Conservation (phyloP, 2,113 vertebrate species). For the Meles meles region DNA sequence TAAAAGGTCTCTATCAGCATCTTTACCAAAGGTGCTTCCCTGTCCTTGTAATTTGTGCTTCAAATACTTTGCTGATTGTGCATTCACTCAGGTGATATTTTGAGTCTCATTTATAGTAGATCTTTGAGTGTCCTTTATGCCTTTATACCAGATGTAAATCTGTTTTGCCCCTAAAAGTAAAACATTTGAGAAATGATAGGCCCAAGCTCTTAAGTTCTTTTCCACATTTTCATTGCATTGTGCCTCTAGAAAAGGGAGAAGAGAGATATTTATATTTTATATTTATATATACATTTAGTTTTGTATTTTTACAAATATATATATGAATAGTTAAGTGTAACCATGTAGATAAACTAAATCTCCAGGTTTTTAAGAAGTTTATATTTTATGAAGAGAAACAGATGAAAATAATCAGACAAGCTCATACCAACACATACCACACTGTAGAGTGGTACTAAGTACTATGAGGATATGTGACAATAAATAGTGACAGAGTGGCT, state of each 20-base stretch:
- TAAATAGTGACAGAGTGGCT: neutral
- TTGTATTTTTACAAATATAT: neutral
- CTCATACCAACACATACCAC: neutral
- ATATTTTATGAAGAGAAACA: neutral
- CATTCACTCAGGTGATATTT: constrained; percentile 13
- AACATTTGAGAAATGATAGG: neutral
- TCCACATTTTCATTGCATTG: neutral
- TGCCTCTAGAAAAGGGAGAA: neutral
- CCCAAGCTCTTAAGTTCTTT: neutral
- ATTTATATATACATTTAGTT: neutral
- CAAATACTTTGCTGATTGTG: constrained; percentile 21
- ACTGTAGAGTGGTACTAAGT: neutral
- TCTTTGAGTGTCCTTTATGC: constrained; percentile 4
- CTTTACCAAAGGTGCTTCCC: constrained; percentile 3
- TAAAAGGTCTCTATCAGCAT: constrained; percentile 49
- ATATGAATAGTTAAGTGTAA: neutral
- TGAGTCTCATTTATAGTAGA: neutral
- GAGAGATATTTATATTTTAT: neutral
- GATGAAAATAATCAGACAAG: neutral
- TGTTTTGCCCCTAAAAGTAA: neutral
- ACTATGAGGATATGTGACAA: neutral
- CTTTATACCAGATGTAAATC: neutral
- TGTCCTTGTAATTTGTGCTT: constrained; percentile 41
- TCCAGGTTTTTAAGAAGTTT: neutral
- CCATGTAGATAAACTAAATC: neutral